Evolutionary conservation across 2,888 invertebrate species (phyloP).

Genomic region (Hyalella azteca): DNA sequence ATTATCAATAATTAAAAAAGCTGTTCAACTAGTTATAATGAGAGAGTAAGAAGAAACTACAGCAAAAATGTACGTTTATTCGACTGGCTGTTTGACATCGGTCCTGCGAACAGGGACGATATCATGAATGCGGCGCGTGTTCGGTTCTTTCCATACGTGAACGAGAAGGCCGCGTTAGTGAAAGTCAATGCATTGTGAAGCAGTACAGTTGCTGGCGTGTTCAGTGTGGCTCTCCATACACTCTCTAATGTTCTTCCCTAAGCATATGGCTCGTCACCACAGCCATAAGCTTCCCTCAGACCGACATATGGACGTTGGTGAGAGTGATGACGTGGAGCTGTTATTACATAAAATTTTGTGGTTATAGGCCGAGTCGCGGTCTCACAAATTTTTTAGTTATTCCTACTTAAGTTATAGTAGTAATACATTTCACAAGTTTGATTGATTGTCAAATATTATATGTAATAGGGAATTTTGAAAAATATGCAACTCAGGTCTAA

Average conservation of each 20-base stretch:
- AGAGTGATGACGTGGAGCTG: too few relatives aligned
- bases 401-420: too few relatives aligned
- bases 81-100: background rate
- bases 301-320: too few relatives aligned
- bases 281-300: background rate
- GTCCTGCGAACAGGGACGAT: background rate
- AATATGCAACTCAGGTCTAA: too few relatives aligned
- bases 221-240: background rate
- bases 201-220: background rate
- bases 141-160: background rate
- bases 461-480: too few relatives aligned
- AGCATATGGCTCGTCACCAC: background rate
- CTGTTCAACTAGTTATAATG: background rate
- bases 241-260: background rate
- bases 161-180: background rate
- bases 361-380: too few relatives aligned
- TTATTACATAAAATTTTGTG: too few relatives aligned
- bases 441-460: too few relatives aligned
- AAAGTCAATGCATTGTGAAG: slow-evolving; percentile 13
- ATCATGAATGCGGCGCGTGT: background rate
- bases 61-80: background rate
- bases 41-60: background rate
- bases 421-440: too few relatives aligned
- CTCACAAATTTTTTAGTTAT: too few relatives aligned
- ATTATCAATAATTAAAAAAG: background rate